These are phyloP conservation scores for Drosophila lutescens DNA, from an alignment of 2,888 invertebrate species.

Conservation along the genomic window DNA sequence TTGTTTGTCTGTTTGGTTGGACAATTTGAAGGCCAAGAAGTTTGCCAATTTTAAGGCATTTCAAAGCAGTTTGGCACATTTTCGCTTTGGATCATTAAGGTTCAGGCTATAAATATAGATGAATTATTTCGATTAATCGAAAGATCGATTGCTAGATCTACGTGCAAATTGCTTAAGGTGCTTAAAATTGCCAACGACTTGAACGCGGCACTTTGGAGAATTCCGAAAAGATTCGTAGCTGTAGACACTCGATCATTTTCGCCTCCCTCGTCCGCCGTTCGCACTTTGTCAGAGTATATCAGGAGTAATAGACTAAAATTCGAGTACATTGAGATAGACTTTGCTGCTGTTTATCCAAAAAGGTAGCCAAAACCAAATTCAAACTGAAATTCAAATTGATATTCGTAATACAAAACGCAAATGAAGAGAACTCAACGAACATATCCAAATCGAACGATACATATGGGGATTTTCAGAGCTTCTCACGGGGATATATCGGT, in stretches of 20 bases:
- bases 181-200: constrained; percentile 83
- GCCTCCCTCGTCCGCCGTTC: constrained; percentile 43
- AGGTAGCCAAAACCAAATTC: constrained; percentile 57
- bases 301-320: constrained; percentile 84
- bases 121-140: not conserved
- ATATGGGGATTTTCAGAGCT: constrained; percentile 17
- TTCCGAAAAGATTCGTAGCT: constrained; percentile 25
- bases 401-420: constrained; percentile 37
- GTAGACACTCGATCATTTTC: constrained; percentile 1
- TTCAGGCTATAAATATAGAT: not conserved
- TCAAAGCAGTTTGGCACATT: constrained; percentile 50
- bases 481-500: constrained; percentile 3
- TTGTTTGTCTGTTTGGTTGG: constrained; percentile 48
- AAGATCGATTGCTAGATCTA: constrained; percentile 10
- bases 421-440: constrained; percentile 35
- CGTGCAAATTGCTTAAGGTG: constrained; percentile 56
- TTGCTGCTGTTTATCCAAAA: constrained; percentile 55
- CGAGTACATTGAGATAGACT: constrained; percentile 77
- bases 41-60: constrained; percentile 78
- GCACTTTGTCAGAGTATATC: constrained; percentile 83
- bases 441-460: constrained; percentile 33
- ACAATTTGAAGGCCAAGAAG: constrained; percentile 69
- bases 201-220: constrained; percentile 60
- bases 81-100: not conserved
- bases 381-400: constrained; percentile 29